Evolutionary conservation across 2,113 vertebrate species (phyloP), one percentile per base, ranked within the genome.

Genomic region (Lycaon pictus): DNA sequence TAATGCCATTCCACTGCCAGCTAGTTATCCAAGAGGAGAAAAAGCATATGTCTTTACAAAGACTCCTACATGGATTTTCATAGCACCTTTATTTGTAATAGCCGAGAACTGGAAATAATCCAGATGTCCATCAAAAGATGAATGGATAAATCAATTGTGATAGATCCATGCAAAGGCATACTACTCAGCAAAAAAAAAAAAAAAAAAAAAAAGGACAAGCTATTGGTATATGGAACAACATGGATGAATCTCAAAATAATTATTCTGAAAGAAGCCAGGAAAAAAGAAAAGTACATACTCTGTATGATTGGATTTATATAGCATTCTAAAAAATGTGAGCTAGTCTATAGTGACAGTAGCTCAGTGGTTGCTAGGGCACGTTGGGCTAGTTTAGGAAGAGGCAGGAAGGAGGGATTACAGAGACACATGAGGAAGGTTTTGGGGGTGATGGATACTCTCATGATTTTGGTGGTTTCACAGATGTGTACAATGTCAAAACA

Each of bases 271-370:
- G 37, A 71, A 93, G 29, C 23, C 35, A 77, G 29, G 27, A 69
- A 77, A 51, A 80, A 65, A 72, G 16, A 19, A 65, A 16, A 55
- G n/a, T 19, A 74, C 5, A 37, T 69, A 67, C 7, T 71, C 7
- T 71, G 9, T 93, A 37, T 65, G n/a, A 82, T 55, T 90, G 56
- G 65, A 86, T 65, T 92, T 94, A 53, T 58, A 43, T 65, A 63
- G 84, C 32, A 90, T 82, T 93, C 9, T 72, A 83, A n/a, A 95
- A 96, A 89, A 88, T 92, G 55, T 29, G 51, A 95, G 80, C 29
- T 82, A 48, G 48, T 63, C 37, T 72, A 19, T 77, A 77, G 29
- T 71, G 56, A 80, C 51, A 77, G 27, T 35, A 77, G 35, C 71
- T 84, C 55, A 74, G 29, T 67, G 5, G 76, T 93, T 85, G 63